Percentiles rank a stretch among this genome's conserved stretches.
phyloP scores from a whole-genome alignment of 2,113 vertebrate genomes.

The Chloebia gouldiae region DNA sequence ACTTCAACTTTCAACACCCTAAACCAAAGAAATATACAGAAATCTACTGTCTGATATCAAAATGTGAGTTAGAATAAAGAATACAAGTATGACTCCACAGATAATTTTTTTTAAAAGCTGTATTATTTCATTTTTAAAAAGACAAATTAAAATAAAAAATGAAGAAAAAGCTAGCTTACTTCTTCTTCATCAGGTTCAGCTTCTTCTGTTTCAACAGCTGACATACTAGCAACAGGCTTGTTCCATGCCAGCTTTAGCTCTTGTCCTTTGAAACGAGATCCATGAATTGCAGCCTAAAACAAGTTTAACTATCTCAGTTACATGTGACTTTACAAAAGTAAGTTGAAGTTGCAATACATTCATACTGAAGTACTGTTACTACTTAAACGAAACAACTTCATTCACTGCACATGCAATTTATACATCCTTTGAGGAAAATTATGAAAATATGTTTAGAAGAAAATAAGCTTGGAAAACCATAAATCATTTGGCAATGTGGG shows the following conservation, averaged over 20 bases:
- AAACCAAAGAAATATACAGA: not conserved
- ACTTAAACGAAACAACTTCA: not conserved
- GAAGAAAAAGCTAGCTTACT: conserved; percentile 74
- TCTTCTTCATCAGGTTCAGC: conserved; percentile 92
- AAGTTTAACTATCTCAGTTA: conserved; percentile 39
- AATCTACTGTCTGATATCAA: not conserved
- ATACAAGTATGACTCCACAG: not conserved
- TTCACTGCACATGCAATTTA: not conserved
- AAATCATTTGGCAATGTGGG: not conserved
- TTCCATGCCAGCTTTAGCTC: conserved; percentile 92
- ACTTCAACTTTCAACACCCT: not conserved
- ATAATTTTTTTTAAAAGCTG: not conserved
- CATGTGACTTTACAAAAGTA: not conserved
- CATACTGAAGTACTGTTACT: not conserved
- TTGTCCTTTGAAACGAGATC: conserved; percentile 89
- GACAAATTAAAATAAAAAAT: not conserved
- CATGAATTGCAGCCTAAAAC: conserved; percentile 89
- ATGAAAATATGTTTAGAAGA: not conserved
- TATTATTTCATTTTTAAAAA: not conserved
- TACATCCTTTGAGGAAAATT: not conserved
- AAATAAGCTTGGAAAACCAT: not conserved
- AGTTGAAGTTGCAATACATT: not conserved
- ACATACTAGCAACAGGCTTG: conserved; percentile 81
- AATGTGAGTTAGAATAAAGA: not conserved
- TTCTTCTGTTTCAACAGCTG: conserved; percentile 83